Evolutionary conservation across 2,888 invertebrate genomes (phyloP).

Genomic region (Candidula unifasciata): DNA sequence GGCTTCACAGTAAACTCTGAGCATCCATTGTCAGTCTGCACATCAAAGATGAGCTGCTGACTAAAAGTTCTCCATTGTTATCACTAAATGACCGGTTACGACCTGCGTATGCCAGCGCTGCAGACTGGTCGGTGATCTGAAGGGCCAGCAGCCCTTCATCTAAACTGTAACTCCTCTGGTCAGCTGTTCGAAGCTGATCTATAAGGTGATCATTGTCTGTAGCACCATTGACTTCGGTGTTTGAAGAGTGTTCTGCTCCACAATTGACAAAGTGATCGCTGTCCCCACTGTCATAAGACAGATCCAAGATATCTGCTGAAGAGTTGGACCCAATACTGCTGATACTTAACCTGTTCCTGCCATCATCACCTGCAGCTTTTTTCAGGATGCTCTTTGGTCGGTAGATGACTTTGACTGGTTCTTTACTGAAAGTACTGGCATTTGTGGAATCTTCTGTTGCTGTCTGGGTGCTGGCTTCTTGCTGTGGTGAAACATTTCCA

Average conservation of each 20-base stretch:
- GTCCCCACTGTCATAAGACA: slow-evolving; percentile 74
- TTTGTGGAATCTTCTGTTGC: neutral
- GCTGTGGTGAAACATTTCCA: neutral
- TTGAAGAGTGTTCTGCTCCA: neutral
- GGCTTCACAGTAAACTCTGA: neutral
- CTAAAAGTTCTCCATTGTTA: neutral
- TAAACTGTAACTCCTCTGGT: slow-evolving; percentile 1
- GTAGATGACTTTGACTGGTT: slow-evolving; percentile 58
- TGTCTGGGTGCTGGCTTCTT: slow-evolving; percentile 1
- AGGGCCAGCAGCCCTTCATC: slow-evolving; percentile 1
- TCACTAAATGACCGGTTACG: slow-evolving; percentile 32
- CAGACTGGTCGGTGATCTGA: neutral
- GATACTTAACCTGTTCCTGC: slow-evolving; percentile 71
- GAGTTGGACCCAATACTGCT: slow-evolving; percentile 75
- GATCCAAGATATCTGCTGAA: slow-evolving; percentile 75
- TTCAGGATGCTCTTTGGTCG: slow-evolving; percentile 67
- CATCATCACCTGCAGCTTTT: slow-evolving; percentile 55
- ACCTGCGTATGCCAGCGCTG: neutral
- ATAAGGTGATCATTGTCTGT: neutral
- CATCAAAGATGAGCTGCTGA: neutral
- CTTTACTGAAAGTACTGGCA: slow-evolving; percentile 12
- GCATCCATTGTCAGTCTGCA: slow-evolving; percentile 4
- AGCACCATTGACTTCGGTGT: neutral
- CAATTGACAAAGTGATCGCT: slow-evolving; percentile 58
- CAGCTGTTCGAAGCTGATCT: neutral